Evolutionary conservation across 2,113 vertebrate genomes (phyloP), one percentile per base, ranked within the genome.

Genomic region (Tachysurus vachellii): DNA sequence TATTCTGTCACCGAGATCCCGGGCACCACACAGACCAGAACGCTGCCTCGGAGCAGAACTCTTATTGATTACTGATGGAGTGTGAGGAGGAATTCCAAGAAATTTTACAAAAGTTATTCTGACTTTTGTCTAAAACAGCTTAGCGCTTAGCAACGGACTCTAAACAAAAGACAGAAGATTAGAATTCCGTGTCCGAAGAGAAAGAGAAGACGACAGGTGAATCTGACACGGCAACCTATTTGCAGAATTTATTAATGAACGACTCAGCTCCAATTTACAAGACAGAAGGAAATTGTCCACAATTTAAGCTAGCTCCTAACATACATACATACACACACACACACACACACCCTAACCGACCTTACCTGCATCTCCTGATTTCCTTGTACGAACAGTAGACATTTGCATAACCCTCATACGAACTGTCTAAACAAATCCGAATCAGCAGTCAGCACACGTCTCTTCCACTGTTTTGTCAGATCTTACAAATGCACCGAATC

Each of bases 191-290:
- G n/a, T 16, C 47, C n/a, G 19, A 28, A 54, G 23, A 59, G 16
- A 86, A 75, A 54, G 19, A 87, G 23, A 77, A 64, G 80, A 71
- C 36, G 42, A 57, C 54, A 76, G 47, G 68, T 28, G 53, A 81
- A 6, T 19, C n/a, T 17, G 71, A 87, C 61, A 77, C 5, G 5
- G n/a, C 23, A 1, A 47, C 80, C 89, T 92, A 89, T 93, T 94
- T 91, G 90, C 91, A 87, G 90, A 88, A 88, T 96, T 95, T 95
- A 95, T 94, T 96, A 89, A 86, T 91, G 70, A 94, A 89, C 79
- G 92, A 91, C 92, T 94, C 91, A 93, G 91, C 93, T 93, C 90
- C 91, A 75, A 88, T 93, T 92, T 88, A 95, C 93, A 94, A 90
- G 76, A 70, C 83, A 73, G 88, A 66, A 80, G 73, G 85, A 53